phyloP scores from a whole-genome alignment of 1,140 invertebrate species.

The Sitobion miscanthi region DNA sequence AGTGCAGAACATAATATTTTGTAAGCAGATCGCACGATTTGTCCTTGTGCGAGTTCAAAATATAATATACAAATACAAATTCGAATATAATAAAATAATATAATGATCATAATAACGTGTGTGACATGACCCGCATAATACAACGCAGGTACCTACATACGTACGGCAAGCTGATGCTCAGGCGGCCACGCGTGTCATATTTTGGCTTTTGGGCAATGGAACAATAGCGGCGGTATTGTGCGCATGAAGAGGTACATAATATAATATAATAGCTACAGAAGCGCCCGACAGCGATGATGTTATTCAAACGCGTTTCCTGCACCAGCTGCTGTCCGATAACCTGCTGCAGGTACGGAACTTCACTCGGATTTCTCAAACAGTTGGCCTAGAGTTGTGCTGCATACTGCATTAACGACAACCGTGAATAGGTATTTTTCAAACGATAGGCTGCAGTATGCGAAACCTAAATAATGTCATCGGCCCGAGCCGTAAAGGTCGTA shows the following conservation, averaged over 20 bases:
- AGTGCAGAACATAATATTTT: neutral
- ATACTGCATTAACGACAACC: neutral
- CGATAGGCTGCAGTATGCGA: neutral
- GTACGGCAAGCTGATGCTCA: neutral
- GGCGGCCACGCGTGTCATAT: neutral
- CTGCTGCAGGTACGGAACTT: neutral
- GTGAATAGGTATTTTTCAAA: neutral
- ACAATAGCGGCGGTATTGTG: neutral
- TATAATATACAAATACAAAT: neutral
- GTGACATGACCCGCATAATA: neutral
- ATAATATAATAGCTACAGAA: neutral
- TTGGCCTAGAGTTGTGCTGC: too few species aligned
- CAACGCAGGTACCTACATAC: neutral
- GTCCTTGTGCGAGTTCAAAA: neutral
- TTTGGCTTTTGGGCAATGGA: neutral
- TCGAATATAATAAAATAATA: too few species aligned
- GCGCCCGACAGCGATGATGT: neutral
- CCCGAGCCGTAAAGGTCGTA: too few species aligned
- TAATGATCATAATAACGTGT: neutral
- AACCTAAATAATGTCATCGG: neutral
- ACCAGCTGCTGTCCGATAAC: neutral
- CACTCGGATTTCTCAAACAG: neutral
- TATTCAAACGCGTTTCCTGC: neutral
- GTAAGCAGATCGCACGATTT: neutral
- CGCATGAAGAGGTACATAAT: neutral